Evolutionary conservation across 2,113 vertebrate genomes (phyloP), one percentile per base, ranked within the genome.

Genomic region (Xyliphius kryptos): DNA sequence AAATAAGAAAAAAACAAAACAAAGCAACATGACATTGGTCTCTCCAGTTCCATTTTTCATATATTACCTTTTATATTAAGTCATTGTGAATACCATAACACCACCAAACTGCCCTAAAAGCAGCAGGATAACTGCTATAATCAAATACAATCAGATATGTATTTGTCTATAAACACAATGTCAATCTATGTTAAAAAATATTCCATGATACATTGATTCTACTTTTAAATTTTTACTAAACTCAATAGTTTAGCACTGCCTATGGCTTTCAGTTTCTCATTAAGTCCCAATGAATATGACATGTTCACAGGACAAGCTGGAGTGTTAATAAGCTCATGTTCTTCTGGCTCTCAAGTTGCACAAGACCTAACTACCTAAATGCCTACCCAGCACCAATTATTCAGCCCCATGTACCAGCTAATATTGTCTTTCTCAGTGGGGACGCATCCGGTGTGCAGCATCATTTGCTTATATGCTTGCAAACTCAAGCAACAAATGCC

Each of bases 401-500:
- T 56, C 54, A 46, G 47, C 38, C 26, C 44, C 13, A 54, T 67
- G 48, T 51, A 59, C 41, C 49, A 53, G 17, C 54, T 58, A 67
- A 63, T 67, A 58, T 72, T 63, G 62, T 67, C 59, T 63, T 62
- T 48, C 63, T 66, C 69, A 61, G 51, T 61, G 52, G 46, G 58
- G 57, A 40, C 22, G 47, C 51, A 59, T 61, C 46, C 37, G 37
- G 56, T 66, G 37, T 19, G 46, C 26, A 60, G 68, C 43, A 60
- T 71, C 50, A 56, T 61, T 61, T 70, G 68, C 68, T 65, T 56
- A 61, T 60, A 54, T 71, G 68, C 68, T 66, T 61, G 56, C 49
- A 63, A 53, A 66, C 46, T 63, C 56, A 52, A 49, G 52, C 50
- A 62, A 55, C 56, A 37, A 46, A 46, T 38, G 37, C 43, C 11